Evolutionary conservation across 1,140 invertebrate species (phyloP), one percentile per base, ranked within the genome.

Genomic region (Drosophila obscura): DNA sequence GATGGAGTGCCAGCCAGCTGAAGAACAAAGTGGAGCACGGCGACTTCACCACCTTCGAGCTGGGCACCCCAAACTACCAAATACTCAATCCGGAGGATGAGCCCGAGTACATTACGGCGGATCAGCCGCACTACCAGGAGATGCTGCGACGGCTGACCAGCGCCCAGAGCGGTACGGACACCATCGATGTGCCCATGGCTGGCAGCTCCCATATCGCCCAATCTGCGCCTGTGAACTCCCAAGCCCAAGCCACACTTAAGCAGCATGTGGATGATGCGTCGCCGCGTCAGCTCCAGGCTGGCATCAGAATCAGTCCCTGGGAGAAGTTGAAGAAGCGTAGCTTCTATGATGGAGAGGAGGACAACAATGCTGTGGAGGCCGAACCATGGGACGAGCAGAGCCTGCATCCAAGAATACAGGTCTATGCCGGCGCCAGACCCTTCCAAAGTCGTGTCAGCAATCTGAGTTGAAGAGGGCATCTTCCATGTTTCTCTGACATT

Each of bases 21-120:
- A 78, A 68, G 43, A 91, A 91, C 44, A 76, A 84, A 45, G 63
- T 91, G 49, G 63, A 88, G 24, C 82, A 91, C 3, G 73, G 83
- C 0, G 85, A 91, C 24, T 90, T 77, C 3, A 78, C 76, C 39
- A 91, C 90, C 9, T 91, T 73, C 13, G 90, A 91, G 39, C 62
- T 91, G 41, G 90, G 90, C 5, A 66, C 69, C 0, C 78, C 90
- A 31, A 87, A 88, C 43, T 91, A 91, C 63, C 69, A 84, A 55
- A 91, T 91, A 3, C 60, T 91, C 0, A 91, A 91, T 51, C 79
- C 90, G 2, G 69, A 91, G 24, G 90, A 90, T 16, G 61, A 83
- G 44, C 82, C 87, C 2, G 90, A 91, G 53, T 88, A 75, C 35
- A 91, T 91, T 1, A 91, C 90, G 0, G 69, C 77, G 0, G 85